Conservation (phyloP, 2,113 vertebrate species). For the Spizaetus ornatus region DNA sequence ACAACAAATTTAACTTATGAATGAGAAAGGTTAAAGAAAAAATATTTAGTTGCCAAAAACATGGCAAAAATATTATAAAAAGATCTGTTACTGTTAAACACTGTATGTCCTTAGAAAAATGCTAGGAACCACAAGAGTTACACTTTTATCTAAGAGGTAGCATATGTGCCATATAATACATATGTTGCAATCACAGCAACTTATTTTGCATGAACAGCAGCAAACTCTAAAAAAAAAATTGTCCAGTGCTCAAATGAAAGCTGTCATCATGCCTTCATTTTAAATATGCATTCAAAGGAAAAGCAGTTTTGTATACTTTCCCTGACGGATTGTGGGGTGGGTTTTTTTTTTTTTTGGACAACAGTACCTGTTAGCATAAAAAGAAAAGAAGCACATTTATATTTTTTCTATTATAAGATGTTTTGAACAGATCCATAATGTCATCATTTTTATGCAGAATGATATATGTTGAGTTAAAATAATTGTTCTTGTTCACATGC, state of each 20-base stretch:
- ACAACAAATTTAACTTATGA: slow-evolving; percentile 72
- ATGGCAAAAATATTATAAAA: slow-evolving; percentile 71
- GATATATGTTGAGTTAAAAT: background rate
- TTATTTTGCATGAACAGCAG: slow-evolving; percentile 62
- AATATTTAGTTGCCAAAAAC: slow-evolving; percentile 66
- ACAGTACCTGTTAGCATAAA: background rate
- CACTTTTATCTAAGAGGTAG: slow-evolving; percentile 61
- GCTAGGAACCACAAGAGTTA: slow-evolving; percentile 53
- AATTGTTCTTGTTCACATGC: slow-evolving; percentile 7
- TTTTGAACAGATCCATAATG: slow-evolving; percentile 24
- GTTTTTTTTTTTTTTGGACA: background rate
- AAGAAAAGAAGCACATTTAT: slow-evolving; percentile 18
- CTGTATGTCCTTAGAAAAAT: slow-evolving; percentile 57
- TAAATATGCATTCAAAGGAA: slow-evolving; percentile 41
- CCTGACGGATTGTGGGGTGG: background rate
- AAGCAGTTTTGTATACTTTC: slow-evolving; percentile 4
- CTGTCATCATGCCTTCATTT: slow-evolving; percentile 44
- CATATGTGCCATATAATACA: slow-evolving; percentile 40
- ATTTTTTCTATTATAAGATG: slow-evolving; percentile 1
- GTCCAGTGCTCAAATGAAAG: slow-evolving; percentile 54
- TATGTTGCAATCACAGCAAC: slow-evolving; percentile 46
- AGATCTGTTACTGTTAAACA: slow-evolving; percentile 63
- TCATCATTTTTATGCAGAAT: background rate
- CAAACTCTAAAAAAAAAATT: slow-evolving; percentile 48
- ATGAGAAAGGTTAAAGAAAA: slow-evolving; percentile 71